Evolutionary conservation across 2,888 invertebrate species (phyloP), one percentile per base, ranked within the genome.

Genomic region (Oegoconia quadripuncta): DNA sequence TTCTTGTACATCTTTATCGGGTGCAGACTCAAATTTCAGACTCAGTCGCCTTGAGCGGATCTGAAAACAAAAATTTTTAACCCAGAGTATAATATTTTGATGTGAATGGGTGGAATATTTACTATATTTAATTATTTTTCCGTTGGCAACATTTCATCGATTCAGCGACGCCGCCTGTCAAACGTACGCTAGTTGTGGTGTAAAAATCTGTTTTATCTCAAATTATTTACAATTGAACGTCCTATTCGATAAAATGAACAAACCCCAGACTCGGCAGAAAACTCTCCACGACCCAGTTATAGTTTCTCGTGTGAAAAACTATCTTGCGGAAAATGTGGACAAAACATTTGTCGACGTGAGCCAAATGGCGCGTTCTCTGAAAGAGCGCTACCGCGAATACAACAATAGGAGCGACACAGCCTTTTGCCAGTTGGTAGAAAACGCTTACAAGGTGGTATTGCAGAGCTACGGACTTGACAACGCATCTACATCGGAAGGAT

Each of bases 261-360:
- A 88, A 71, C 81, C 84, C 41, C 80, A 84, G 58, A 74, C 80
- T n/a, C 67, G 83, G 46, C 79, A 81, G 65, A 87, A 86, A 63
- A 77, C 80, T 43, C 47, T 84, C 27, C 82, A 70, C 56, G 91
- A 91, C 62, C 90, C 89, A 3, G 63, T 88, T 23, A 90, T 91
- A 46, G 90, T 90, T 39, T 88, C 89, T 52, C 88, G 91, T 38
- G 91, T 91, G 18, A 90, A 90, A 67, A 90, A 94, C 90, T 95
- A 95, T 71, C 89, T 96, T 59, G 93, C 93, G 49, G 92, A 93
- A 57, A 94, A 95, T 83, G 92, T 93, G 46, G 92, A 94, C 59
- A 92, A 93, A 76, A 92, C 92, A 5, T 94, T 92, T 69, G 91
- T 96, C 50, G 95, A 96, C 88, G 93, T 95, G 41, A 92, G 93